Evolutionary conservation across 64 coral and sea anemone species (phyloP).

Genomic region (Montipora foliosa): DNA sequence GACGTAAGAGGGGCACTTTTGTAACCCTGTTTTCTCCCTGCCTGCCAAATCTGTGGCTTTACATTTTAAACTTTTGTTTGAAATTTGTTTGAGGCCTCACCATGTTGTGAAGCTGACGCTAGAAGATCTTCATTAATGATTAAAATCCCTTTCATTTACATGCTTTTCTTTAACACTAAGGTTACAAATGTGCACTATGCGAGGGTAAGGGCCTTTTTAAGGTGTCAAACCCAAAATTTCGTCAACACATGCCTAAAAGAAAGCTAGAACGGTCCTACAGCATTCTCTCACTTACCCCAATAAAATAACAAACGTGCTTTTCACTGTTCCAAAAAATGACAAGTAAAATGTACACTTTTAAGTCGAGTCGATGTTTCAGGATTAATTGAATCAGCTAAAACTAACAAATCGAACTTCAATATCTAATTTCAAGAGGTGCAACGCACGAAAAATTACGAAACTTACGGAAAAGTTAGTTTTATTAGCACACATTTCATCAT

Average conservation of each 20-base stretch:
- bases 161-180: no score
- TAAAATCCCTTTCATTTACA: no score
- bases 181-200: no score
- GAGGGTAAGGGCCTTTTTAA: no score
- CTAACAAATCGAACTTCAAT: slow-evolving; percentile 32
- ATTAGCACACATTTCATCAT: slow-evolving; percentile 29
- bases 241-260: neutral
- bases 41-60: no score
- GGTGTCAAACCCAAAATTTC: no score
- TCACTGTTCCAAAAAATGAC: slow-evolving; percentile 31
- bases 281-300: slow-evolving; percentile 30
- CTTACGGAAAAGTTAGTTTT: slow-evolving; percentile 9
- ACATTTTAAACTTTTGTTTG: no score
- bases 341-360: slow-evolving; percentile 39
- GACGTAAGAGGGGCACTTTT: no score
- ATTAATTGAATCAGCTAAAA: slow-evolving; percentile 25
- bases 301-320: slow-evolving; percentile 20
- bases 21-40: no score
- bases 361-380: slow-evolving; percentile 50
- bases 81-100: no score
- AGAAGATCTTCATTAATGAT: no score
- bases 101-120: no score
- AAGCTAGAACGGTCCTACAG: slow-evolving; percentile 30
- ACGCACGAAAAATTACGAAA: slow-evolving; percentile 30
- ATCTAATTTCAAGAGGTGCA: slow-evolving; percentile 15